Conservation (phyloP, 2,113 vertebrate species). For the Mormyrus iriodes region DNA sequence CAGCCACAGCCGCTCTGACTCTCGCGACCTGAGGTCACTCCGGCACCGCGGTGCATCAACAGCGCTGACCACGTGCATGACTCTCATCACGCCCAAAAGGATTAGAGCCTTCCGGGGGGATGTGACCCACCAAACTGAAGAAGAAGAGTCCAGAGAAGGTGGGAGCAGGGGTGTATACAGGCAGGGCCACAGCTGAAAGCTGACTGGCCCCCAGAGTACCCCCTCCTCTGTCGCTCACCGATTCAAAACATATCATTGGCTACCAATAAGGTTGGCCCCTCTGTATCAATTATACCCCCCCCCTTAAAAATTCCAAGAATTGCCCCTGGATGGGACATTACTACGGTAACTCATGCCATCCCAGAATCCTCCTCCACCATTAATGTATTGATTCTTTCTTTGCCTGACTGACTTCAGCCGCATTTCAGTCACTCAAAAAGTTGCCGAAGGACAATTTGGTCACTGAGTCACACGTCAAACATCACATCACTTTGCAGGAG, state of each 20-base stretch:
- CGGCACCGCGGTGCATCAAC: not conserved
- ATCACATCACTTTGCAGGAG: not conserved
- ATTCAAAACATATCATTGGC: not conserved
- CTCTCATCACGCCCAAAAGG: not conserved
- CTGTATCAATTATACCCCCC: not conserved
- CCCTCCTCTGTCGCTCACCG: not conserved
- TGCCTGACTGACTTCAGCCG: not conserved
- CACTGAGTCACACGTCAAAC: not conserved
- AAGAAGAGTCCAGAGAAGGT: constrained; percentile 13
- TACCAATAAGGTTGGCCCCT: not conserved
- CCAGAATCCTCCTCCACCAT: not conserved
- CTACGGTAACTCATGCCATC: not conserved
- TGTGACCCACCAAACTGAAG: constrained; percentile 4
- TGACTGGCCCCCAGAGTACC: not conserved
- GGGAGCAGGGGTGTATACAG: not conserved
- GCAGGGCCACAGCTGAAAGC: not conserved
- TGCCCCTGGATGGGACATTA: not conserved
- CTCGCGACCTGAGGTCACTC: not conserved
- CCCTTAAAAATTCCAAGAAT: not conserved
- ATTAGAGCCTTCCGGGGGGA: constrained; percentile 19
- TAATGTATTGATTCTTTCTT: not conserved
- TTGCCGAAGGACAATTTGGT: not conserved
- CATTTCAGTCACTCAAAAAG: not conserved
- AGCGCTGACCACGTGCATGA: not conserved
- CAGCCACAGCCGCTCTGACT: not conserved